Percentiles rank a stretch among this genome's conserved stretches.
Conservation (phyloP, 2,113 vertebrate genomes). For the Oenanthe oenanthe region DNA sequence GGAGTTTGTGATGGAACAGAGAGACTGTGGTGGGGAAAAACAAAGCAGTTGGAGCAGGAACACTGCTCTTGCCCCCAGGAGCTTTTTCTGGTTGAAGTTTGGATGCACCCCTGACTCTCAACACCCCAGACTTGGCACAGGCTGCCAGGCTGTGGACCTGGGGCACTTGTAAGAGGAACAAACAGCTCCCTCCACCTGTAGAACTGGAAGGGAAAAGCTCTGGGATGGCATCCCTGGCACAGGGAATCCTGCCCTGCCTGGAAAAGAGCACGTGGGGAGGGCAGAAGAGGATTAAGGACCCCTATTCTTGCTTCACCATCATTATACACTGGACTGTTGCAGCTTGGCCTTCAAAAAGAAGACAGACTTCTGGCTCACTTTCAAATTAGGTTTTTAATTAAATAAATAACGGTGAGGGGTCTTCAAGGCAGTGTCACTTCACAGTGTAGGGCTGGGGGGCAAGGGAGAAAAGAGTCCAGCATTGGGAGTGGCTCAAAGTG, state of each 20-base stretch:
- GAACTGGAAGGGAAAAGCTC: not conserved
- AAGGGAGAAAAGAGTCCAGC: not conserved
- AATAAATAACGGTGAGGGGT: constrained; percentile 69
- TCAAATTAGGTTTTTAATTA: constrained; percentile 73
- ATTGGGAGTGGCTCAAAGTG: constrained; percentile 26
- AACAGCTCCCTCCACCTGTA: not conserved
- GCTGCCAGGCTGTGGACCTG: not conserved
- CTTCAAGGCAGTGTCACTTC: constrained; percentile 79
- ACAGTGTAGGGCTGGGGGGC: constrained; percentile 75
- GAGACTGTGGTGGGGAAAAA: not conserved
- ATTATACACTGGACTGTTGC: fast-evolving
- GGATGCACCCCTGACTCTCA: not conserved
- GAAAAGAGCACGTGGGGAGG: not conserved
- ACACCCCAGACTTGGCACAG: fast-evolving
- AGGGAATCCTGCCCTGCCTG: not conserved
- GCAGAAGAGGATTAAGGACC: not conserved
- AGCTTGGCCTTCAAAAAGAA: not conserved
- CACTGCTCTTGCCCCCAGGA: not conserved
- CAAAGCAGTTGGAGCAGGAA: not conserved
- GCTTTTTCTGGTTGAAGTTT: not conserved
- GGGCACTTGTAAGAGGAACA: not conserved
- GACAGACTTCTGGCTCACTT: not conserved
- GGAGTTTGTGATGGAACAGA: not conserved
- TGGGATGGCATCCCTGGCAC: not conserved
- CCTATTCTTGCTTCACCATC: not conserved